A percentile compares a stretch with the other conserved stretches of the same genome.
Conservation (phyloP, 2,888 invertebrate genomes). For the Hydraecia micacea region DNA sequence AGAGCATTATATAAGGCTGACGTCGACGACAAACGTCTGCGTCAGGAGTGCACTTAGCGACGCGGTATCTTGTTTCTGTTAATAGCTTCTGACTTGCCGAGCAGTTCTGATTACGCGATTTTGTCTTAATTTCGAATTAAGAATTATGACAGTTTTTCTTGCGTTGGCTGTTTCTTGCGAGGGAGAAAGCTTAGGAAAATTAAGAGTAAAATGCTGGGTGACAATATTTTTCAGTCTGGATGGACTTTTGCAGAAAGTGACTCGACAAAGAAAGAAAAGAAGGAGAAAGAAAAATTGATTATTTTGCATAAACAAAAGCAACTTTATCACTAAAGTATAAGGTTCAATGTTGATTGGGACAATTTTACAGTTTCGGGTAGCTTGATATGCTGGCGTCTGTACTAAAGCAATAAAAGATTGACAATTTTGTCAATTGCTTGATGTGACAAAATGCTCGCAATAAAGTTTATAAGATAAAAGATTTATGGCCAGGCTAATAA, state of each 20-base stretch:
- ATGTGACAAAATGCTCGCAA: not conserved
- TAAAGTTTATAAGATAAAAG: not conserved
- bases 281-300: too few species aligned
- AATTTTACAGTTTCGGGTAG: too few species aligned
- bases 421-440: not conserved
- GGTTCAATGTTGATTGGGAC: too few species aligned
- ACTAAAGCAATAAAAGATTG: not conserved
- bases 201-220: not conserved
- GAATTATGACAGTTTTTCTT: constrained; percentile 23
- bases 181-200: constrained; percentile 5
- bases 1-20: constrained; percentile 47
- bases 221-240: not conserved
- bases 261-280: not conserved
- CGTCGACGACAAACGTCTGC: constrained; percentile 53
- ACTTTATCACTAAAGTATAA: too few species aligned
- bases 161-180: constrained; percentile 7
- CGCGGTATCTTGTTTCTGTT: constrained; percentile 62
- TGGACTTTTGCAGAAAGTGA: not conserved
- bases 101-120: constrained; percentile 58
- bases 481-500: too few species aligned
- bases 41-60: constrained; percentile 64
- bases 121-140: constrained; percentile 40
- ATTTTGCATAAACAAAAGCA: too few species aligned
- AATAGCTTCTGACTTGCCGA: constrained; percentile 57
- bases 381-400: too few species aligned